phyloP scores from a whole-genome alignment of 2,113 vertebrate genomes.

The Sapajus apella region DNA sequence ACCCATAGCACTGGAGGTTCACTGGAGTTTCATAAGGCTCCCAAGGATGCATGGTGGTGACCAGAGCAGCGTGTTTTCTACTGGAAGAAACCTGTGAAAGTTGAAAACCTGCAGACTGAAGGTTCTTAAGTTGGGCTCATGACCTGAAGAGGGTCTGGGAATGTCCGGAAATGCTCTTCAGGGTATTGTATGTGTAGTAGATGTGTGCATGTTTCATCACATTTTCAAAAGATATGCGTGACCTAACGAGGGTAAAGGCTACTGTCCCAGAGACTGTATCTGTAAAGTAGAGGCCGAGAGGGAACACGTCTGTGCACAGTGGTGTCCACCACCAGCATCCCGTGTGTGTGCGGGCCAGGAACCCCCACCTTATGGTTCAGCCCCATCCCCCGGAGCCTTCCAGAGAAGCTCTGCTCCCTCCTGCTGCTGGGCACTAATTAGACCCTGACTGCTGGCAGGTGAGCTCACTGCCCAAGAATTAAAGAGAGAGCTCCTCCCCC shows the following conservation, averaged over 20 bases:
- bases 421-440: not conserved
- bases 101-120: not conserved
- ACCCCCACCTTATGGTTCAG: fast-evolving
- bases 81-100: not conserved
- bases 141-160: not conserved
- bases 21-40: not conserved
- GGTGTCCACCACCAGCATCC: not conserved
- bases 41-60: not conserved
- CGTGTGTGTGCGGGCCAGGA: fast-evolving
- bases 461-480: not conserved
- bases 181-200: not conserved
- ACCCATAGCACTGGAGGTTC: not conserved
- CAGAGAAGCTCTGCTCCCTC: not conserved
- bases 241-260: not conserved
- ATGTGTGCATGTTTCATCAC: not conserved
- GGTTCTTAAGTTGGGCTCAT: not conserved
- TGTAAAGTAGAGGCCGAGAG: not conserved
- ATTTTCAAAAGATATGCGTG: not conserved
- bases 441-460: not conserved
- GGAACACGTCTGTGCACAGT: not conserved
- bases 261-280: not conserved
- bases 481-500: not conserved
- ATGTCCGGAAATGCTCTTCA: not conserved
- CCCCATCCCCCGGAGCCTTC: not conserved
- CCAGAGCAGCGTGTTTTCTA: not conserved